Conservation (phyloP, 2,113 vertebrate genomes). For the Desmodus rotundus region DNA sequence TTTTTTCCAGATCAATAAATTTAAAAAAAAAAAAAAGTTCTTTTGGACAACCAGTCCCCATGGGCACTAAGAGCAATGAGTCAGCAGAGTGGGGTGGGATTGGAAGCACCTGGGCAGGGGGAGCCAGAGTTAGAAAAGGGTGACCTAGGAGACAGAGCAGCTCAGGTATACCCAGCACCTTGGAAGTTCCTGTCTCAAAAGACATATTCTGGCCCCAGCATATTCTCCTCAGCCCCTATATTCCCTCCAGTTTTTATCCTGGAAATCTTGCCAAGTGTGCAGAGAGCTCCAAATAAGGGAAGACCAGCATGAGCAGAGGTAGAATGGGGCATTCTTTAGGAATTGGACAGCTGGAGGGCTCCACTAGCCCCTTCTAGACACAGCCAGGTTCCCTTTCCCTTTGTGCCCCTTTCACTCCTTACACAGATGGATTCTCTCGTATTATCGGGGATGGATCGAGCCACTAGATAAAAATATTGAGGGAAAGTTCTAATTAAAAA, state of each 20-base stretch:
- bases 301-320: neutral
- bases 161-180: neutral
- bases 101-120: neutral
- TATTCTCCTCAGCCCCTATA: neutral
- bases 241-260: neutral
- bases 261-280: neutral
- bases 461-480: neutral
- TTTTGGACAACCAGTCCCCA: slow-evolving; percentile 70
- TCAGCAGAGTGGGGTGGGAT: neutral
- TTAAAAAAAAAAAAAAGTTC: no score
- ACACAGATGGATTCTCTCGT: neutral
- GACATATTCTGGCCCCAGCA: neutral
- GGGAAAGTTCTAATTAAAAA: neutral
- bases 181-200: neutral
- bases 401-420: neutral
- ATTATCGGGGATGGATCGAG: neutral
- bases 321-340: neutral
- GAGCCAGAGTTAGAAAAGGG: neutral
- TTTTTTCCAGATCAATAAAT: no score
- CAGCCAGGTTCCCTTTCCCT: no score
- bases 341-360: neutral
- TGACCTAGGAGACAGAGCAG: neutral
- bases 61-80: neutral
- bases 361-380: neutral
- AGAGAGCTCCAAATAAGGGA: neutral